A percentile compares a stretch with the other conserved stretches of the same genome.
phyloP scores from a whole-genome alignment of 2,888 invertebrate genomes.

The Platerodrilus igneus region DNA sequence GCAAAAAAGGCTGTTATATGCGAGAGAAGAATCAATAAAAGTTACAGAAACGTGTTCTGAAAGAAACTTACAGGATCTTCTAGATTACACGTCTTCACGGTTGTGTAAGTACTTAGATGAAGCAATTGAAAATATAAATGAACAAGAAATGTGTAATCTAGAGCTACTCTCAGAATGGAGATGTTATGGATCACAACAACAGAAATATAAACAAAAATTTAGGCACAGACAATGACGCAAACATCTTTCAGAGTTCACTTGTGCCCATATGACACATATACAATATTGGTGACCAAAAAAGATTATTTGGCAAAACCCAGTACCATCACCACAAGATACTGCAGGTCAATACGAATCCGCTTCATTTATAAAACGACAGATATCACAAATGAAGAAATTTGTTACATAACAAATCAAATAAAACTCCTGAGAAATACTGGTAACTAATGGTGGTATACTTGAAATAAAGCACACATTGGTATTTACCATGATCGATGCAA shows the following conservation, averaged over 20 bases:
- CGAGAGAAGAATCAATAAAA: constrained; percentile 5
- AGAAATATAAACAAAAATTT: constrained; percentile 34
- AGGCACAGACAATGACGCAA: constrained; percentile 26
- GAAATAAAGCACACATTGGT: constrained; percentile 27
- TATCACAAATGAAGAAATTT: constrained; percentile 27
- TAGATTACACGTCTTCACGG: constrained; percentile 22
- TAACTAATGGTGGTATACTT: neutral
- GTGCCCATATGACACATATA: constrained; percentile 13
- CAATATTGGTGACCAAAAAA: constrained; percentile 5
- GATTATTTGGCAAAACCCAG: constrained; percentile 27
- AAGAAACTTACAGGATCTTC: constrained; percentile 17
- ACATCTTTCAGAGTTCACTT: constrained; percentile 21
- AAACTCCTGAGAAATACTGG: constrained; percentile 10
- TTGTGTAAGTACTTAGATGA: constrained; percentile 16
- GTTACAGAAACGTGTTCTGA: constrained; percentile 19
- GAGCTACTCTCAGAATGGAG: constrained; percentile 31
- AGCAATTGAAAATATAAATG: constrained; percentile 11
- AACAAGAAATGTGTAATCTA: constrained; percentile 19
- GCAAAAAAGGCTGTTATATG: constrained; percentile 20
- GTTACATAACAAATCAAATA: constrained; percentile 19
- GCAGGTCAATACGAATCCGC: constrained; percentile 24
- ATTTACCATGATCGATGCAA: constrained; percentile 37
- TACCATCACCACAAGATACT: constrained; percentile 24
- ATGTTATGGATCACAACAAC: constrained; percentile 33
- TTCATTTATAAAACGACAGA: constrained; percentile 25